Conservation (phyloP, 2,797 vertebrate genomes). For the Cynopterus sphinx region DNA sequence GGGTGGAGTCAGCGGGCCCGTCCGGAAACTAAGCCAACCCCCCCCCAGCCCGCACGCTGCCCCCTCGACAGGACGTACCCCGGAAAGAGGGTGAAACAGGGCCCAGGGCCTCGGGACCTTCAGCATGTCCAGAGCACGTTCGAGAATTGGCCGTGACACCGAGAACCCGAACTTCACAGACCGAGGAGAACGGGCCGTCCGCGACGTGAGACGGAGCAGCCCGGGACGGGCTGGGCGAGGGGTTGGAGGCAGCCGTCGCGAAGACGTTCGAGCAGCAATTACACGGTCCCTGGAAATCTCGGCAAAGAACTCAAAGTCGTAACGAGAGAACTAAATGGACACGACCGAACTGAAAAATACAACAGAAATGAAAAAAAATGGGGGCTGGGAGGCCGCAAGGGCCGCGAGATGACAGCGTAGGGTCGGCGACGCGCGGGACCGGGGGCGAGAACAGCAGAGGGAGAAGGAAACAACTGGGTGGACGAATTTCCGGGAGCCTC, state of each 20-base stretch:
- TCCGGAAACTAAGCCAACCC: neutral
- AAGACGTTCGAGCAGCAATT: too few species aligned
- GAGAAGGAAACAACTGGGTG: too few species aligned
- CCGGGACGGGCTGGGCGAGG: neutral
- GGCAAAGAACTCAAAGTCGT: neutral
- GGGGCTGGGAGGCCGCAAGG: too few species aligned
- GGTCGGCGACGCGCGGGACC: too few species aligned
- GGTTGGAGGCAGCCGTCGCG: neutral
- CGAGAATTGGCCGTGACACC: neutral
- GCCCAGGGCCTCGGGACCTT: neutral
- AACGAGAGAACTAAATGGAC: neutral
- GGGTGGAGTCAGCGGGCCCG: neutral
- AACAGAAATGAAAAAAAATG: neutral
- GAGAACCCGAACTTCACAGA: neutral
- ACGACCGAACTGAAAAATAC: neutral
- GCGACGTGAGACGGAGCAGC: neutral
- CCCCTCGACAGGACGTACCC: neutral
- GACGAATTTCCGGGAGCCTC: neutral
- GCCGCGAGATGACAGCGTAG: fast-evolving
- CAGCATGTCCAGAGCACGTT: neutral
- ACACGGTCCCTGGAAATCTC: neutral
- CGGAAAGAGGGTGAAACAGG: too few species aligned
- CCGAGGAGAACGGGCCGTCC: neutral
- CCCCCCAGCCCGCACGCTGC: fast-evolving
- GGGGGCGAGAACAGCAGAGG: neutral